Evolutionary conservation across 2,113 vertebrate species (phyloP).

Genomic region (Neolamprologus cancellatus): DNA sequence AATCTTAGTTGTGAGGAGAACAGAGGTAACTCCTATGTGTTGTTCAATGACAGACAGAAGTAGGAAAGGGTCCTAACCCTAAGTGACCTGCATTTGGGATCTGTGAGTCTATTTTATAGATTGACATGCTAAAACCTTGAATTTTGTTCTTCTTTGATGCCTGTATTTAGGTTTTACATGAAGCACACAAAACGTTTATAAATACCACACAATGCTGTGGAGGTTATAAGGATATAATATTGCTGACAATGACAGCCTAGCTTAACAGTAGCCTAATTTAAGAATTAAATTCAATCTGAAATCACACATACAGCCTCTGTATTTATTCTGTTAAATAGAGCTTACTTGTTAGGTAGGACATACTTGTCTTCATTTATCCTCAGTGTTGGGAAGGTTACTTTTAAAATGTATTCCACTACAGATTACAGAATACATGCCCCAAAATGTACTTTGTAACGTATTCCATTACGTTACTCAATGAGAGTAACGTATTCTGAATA

Average conservation of each 20-base stretch:
- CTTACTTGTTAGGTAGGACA: not conserved
- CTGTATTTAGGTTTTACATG: not conserved
- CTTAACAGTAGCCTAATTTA: not conserved
- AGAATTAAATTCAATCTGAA: not conserved
- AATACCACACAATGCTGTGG: not conserved
- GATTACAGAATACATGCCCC: not conserved
- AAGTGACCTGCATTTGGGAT: not conserved
- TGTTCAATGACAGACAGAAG: not conserved
- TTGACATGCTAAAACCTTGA: not conserved
- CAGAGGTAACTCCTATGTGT: not conserved
- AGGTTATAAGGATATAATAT: not conserved
- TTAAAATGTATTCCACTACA: not conserved
- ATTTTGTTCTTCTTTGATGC: not conserved
- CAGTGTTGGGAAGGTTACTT: not conserved
- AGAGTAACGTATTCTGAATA: not conserved
- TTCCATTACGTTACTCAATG: not conserved
- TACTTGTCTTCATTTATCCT: not conserved
- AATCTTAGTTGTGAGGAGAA: slow-evolving; percentile 32
- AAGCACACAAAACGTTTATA: not conserved
- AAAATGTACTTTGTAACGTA: not conserved
- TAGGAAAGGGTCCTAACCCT: not conserved
- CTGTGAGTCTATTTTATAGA: not conserved
- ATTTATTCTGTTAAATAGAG: not conserved
- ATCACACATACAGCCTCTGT: not conserved
- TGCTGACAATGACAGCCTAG: not conserved